Evolutionary conservation across 64 coral and sea anemone species (phyloP), one percentile per base, ranked within the genome.

Genomic region (Pocillopora verrucosa): DNA sequence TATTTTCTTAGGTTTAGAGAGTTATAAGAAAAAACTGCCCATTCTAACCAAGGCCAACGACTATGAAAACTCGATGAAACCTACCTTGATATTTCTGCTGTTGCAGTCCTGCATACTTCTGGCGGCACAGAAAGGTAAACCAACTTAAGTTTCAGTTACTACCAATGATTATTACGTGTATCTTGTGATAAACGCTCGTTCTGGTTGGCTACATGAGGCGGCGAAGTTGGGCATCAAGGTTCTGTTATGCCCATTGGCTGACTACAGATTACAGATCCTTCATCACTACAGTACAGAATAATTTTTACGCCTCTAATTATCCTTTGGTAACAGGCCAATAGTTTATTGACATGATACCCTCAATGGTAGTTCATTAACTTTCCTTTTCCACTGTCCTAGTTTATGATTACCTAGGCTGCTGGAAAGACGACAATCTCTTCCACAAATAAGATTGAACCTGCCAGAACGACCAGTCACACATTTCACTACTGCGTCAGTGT

Each of bases 331-430:
- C 3, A 51, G 7, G 41, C 41, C 15, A 1, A 56, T n/a, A 56
- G 56, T 1, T 10, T 70, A 1, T 70, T 11, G 22, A 11, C 25
- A 30, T 24, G 67, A n/a, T 9, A 60, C 13, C 11, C 12, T 30
- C 2, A 80, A 13, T 30, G 10, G 26, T 60, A 61, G 13, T 12
- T 13, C 11, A 7, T 6, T 60, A 11, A 67, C 17, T 24, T 85
- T 72, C 1, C 13, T 24, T 30, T 20, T 38, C 30, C 30, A 30
- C 30, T 30, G 30, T 30, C 11, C 11, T 45, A 85, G 82, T 72
- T 72, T 85, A 85, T 72, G 82, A 85, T 72, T 65, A 85, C 20
- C 82, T 85, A 7, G 82, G 82, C 24, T 85, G 82, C 22, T 85
- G 82, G 82, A 70, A 70, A 85, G 17, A 68, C 13, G 20, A 12